A percentile compares a stretch with the other conserved stretches of the same genome.
These are phyloP conservation scores for Anadara kagoshimensis DNA, from an alignment of 1,140 invertebrate genomes.

Conservation along the genomic window DNA sequence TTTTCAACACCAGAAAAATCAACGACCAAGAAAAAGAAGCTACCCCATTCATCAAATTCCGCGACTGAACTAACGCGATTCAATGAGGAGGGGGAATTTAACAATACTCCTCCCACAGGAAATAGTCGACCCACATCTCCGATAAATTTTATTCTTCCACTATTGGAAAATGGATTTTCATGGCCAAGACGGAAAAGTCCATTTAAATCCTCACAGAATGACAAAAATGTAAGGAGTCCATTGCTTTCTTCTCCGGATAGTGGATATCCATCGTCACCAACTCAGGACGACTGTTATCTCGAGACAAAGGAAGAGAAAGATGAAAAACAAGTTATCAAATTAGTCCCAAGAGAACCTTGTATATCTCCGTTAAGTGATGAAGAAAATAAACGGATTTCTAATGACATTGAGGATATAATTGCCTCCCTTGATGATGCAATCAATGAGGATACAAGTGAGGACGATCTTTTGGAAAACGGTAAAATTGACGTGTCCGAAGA, in stretches of 20 bases:
- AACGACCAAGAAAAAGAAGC: conserved; percentile 18
- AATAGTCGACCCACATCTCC: conserved; percentile 39
- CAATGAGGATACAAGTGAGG: conserved; percentile 30
- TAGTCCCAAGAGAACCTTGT: not conserved
- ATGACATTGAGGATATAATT: conserved; percentile 22
- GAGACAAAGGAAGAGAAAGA: not conserved
- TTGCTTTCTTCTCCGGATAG: conserved; percentile 38
- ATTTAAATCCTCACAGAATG: conserved; percentile 18
- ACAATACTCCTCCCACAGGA: conserved; percentile 14
- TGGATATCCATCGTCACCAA: conserved; percentile 31
- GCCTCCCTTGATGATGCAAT: conserved; percentile 25
- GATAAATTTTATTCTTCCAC: conserved; percentile 29
- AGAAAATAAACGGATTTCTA: conserved; percentile 3
- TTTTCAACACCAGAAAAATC: conserved; percentile 20
- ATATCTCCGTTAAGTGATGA: conserved; percentile 13
- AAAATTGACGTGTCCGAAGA: conserved; percentile 21
- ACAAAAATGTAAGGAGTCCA: conserved; percentile 28
- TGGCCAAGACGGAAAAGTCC: conserved; percentile 44
- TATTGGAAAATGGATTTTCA: conserved; percentile 41
- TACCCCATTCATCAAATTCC: conserved; percentile 14
- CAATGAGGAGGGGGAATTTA: conserved; percentile 25
- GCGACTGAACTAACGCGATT: conserved; percentile 24
- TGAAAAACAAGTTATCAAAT: not conserved
- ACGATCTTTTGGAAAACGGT: not conserved
- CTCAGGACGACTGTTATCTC: conserved; percentile 1